A percentile compares a stretch with the other conserved stretches of the same genome.
Conservation (phyloP, 2,113 vertebrate genomes). For the Ammospiza nelsoni region DNA sequence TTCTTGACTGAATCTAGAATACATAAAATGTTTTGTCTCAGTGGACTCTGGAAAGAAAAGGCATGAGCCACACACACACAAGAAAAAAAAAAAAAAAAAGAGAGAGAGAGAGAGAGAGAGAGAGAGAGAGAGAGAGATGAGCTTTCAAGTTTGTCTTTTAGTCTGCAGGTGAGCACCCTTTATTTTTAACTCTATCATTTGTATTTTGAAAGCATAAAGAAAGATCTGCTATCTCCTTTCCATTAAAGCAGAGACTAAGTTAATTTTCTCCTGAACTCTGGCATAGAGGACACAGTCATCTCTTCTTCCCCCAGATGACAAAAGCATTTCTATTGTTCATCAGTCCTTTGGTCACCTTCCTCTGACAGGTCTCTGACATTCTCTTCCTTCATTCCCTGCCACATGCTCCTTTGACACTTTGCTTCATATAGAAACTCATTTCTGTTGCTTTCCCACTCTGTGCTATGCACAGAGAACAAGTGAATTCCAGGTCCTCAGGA, state of each 20-base stretch:
- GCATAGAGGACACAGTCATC: neutral
- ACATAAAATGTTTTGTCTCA: neutral
- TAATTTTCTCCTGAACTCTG: neutral
- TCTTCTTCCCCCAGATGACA: neutral
- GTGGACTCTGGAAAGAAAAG: neutral
- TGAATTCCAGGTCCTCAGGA: fast-evolving
- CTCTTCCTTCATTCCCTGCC: neutral
- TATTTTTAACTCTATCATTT: neutral
- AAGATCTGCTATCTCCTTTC: neutral
- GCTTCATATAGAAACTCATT: neutral
- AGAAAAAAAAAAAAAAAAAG: neutral
- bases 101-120: too few species aligned
- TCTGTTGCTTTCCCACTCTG: neutral
- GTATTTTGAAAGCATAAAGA: neutral
- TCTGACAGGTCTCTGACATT: neutral
- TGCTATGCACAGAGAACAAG: neutral
- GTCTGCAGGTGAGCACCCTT: neutral
- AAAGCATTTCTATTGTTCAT: neutral
- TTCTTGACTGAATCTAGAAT: neutral
- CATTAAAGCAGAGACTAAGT: neutral
- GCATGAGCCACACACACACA: neutral
- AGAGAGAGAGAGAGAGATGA: too few species aligned
- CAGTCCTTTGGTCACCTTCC: neutral
- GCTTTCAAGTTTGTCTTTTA: neutral
- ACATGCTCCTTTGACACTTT: neutral